Conservation (phyloP, 2,113 vertebrate species). For the Zosterops borbonicus region DNA sequence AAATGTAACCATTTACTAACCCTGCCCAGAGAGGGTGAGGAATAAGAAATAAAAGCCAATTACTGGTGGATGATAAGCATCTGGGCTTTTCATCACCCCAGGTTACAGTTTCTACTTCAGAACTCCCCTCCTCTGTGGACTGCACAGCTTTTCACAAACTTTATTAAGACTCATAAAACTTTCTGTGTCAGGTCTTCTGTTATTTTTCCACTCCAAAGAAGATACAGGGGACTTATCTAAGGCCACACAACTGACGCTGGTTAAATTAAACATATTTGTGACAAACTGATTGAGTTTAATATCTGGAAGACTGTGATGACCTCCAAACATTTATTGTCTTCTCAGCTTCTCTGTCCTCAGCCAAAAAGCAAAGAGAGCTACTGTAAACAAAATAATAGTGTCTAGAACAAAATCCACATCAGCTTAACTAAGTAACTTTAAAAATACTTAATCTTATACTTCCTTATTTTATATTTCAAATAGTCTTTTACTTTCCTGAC, state of each 20-base stretch:
- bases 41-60: background rate
- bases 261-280: background rate
- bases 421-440: background rate
- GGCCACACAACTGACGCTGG: background rate
- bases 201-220: background rate
- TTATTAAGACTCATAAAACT: background rate
- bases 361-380: background rate
- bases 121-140: background rate
- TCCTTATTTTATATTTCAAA: background rate
- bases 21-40: background rate
- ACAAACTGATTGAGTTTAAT: background rate
- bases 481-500: background rate
- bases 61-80: background rate
- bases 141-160: background rate
- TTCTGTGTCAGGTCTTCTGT: background rate
- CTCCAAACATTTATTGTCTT: background rate
- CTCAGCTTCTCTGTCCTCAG: background rate
- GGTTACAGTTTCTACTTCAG: background rate
- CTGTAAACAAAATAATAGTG: background rate
- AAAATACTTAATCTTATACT: background rate
- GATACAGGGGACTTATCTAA: background rate
- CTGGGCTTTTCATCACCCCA: background rate
- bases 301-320: background rate
- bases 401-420: background rate
- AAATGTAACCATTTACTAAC: background rate